Conservation (phyloP, 2,888 invertebrate genomes). For the Clivina fossor region DNA sequence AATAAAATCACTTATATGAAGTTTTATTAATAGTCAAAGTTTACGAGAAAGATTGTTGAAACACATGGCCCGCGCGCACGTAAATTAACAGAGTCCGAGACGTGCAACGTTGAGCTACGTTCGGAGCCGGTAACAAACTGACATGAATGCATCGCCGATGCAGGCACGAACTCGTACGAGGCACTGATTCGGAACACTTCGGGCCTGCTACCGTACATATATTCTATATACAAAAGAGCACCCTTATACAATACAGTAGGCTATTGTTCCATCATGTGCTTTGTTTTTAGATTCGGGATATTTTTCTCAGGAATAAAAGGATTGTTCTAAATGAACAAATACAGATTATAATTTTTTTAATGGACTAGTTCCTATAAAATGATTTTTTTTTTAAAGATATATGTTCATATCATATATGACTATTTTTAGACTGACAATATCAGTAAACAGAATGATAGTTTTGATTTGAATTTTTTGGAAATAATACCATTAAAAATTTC, state of each 20-base stretch:
- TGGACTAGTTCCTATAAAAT: conserved; percentile 10
- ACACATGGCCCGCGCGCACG: conserved; percentile 1
- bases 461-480: no score
- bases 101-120: not conserved
- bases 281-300: conserved; percentile 19
- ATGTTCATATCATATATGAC: no score
- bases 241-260: conserved; percentile 22
- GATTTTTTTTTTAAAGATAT: no score
- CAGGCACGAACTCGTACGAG: conserved; percentile 10
- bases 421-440: no score
- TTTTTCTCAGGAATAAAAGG: conserved; percentile 9
- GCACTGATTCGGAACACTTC: conserved; percentile 5
- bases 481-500: no score
- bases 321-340: conserved; percentile 16
- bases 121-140: conserved; percentile 19
- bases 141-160: conserved; percentile 16
- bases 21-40: conserved; percentile 3
- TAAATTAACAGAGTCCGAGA: not conserved
- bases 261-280: conserved; percentile 29
- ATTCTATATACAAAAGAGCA: conserved; percentile 8
- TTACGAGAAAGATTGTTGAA: conserved; percentile 1
- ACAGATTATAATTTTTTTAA: conserved; percentile 29
- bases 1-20: no score
- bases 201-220: conserved; percentile 2
- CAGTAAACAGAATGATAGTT: no score